Base-by-base conservation (phyloP, 2,797 vertebrate genomes). In the Coregonus sp. region DNA sequence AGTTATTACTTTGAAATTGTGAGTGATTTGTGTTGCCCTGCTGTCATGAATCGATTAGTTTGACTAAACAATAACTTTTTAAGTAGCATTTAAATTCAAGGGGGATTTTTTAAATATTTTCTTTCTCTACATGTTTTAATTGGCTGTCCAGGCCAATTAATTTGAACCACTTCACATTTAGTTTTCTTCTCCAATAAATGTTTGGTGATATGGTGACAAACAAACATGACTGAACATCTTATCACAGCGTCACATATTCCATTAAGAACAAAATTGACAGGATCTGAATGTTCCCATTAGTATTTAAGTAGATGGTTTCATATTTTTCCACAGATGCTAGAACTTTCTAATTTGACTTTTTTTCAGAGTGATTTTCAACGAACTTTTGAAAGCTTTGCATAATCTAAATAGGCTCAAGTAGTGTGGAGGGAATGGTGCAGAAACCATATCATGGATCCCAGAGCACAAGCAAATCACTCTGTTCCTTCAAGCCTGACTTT, bases 71-170 rank as follows among this genome's bases (percentile, higher is more conserved):
- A 63, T 63, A 25, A 63, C 59, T n/a, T 3, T 47, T 47, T 12
- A 47, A 47, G 40, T 12, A 47, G 40, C 29, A 69, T 69, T 69
- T 35, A 11, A 69, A 69, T 69, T 9, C 33, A 69, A 40, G 15
- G 29, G 66, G 31, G 33, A 33, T 54, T 11, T 14, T 72, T 72
- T 4, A n/a, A 18, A 50, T 14, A 50, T 5, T 7, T 29, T 72
- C 0, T 35, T 4, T 50, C 5, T 29, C 29, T n/a, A 72, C 29
- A 54, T 7, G 29, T 52, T 72, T 54, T 70, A 9, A 35, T 35
- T 70, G 31, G 63, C n/a, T 74, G 74, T 29, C 37, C 20, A 20
- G 88, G 82, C 84, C 82, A 88, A 90, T 88, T 90, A 83, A 85
- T 80, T 79, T 63, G 66, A 86, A 81, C 73, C 76, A 79, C 75